These are phyloP conservation scores for Ascaphus truei DNA, from an alignment of 2,113 vertebrate species.

Conservation along the genomic window DNA sequence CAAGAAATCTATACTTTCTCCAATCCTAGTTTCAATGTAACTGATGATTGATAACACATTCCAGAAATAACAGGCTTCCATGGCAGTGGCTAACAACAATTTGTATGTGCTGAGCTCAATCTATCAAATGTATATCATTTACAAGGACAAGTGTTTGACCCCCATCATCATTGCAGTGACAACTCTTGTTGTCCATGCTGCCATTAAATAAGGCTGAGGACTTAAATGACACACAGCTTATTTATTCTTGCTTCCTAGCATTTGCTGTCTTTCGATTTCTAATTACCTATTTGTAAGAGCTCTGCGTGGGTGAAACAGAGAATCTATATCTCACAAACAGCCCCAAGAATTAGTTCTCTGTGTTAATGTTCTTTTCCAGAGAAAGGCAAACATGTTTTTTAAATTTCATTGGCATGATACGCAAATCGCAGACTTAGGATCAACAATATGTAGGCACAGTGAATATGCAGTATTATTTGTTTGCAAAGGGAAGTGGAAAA, in stretches of 20 bases:
- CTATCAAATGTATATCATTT: background rate
- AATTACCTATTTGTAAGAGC: conserved; percentile 25
- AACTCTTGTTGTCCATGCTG: background rate
- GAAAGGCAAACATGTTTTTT: background rate
- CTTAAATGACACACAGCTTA: background rate
- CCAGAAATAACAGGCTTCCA: too few relatives aligned
- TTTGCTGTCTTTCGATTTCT: conserved; percentile 9
- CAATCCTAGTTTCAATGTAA: too few relatives aligned
- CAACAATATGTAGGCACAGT: too few relatives aligned
- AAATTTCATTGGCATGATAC: background rate
- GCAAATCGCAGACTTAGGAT: too few relatives aligned
- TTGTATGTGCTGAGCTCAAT: background rate
- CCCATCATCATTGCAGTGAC: background rate
- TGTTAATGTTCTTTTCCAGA: conserved; percentile 1
- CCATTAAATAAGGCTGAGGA: background rate
- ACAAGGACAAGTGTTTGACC: background rate
- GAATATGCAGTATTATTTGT: too few relatives aligned
- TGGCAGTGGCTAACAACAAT: too few relatives aligned
- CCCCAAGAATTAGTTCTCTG: background rate
- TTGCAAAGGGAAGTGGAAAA: too few relatives aligned
- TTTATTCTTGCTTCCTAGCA: conserved; percentile 19
- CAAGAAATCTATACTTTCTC: too few relatives aligned
- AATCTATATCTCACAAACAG: background rate
- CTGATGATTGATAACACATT: too few relatives aligned
- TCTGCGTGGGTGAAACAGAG: conserved; percentile 14